Evolutionary conservation across 2,888 invertebrate species (phyloP), one percentile per base, ranked within the genome.

Genomic region (Kryphioiulus occultus): DNA sequence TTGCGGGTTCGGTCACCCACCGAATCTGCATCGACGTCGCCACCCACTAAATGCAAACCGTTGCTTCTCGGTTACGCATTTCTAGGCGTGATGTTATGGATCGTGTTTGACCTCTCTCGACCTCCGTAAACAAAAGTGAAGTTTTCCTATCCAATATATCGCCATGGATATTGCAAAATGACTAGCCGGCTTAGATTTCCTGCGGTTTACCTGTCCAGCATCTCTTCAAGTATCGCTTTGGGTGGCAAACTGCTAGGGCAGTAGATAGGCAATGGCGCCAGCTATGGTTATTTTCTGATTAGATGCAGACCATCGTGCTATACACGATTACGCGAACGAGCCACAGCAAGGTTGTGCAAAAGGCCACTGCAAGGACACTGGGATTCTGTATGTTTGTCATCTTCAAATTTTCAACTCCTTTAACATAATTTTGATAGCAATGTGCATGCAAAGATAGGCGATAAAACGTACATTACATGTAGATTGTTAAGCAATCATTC

Each of bases 81-180:
- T 68, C 26, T 12, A 68, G 53, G 68, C 22, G 68, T 68, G 68
- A 7, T 68, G 68, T 68, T 68, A 68, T 26, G 68, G 68, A 68
- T 68, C 68, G 68, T 7, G 26, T 10, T 5, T 68, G 68, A 68
- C 68, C 68, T 68, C 68, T 1, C 68, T 26, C 68, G 22, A 68
- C 68, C 68, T 53, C 68, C 68, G 22, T 68, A 59, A 59, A 59
- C 53, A 59, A 59, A 59, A 59, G 17, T 59, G n/a, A n/a, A 59
- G 68, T 7, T 26, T 68, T 68, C 26, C 22, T 4, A 26, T 68
- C 26, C 68, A 26, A 68, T 68, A 68, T 68, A 26, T n/a, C 19
- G 53, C 12, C 7, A 53, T 53, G 53, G 19, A 53, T 53, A 53
- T n/a, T n/a, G 7, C 53, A 53, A 53, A 53, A 53, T n/a, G n/a